Percentiles rank a stretch among this genome's conserved stretches.
These are phyloP conservation scores for Octomys mimax DNA, from an alignment of 2,797 vertebrate species.

Conservation along the genomic window DNA sequence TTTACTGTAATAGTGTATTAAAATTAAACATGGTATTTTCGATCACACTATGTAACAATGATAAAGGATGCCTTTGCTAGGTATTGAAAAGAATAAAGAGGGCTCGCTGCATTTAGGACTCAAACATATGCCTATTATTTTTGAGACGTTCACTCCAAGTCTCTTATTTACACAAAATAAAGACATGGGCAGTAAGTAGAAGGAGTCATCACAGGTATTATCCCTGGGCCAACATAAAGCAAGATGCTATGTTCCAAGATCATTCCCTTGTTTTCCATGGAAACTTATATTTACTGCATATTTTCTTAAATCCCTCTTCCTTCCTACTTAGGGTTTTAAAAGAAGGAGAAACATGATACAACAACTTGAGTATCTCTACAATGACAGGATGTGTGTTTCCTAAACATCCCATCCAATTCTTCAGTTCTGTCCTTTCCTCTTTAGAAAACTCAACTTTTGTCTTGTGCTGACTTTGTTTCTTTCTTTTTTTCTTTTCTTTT, in stretches of 20 bases:
- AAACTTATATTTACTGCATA: neutral
- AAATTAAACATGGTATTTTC: neutral
- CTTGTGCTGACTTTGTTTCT: neutral
- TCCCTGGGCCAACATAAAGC: neutral
- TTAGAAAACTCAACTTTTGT: conserved; percentile 36
- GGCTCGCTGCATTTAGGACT: neutral
- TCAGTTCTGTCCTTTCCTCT: conserved; percentile 20
- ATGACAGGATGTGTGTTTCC: neutral
- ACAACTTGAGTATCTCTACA: conserved; percentile 42
- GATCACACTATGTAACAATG: neutral
- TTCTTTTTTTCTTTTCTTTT: neutral
- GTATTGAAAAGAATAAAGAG: neutral
- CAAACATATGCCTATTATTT: conserved; percentile 15
- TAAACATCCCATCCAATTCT: conserved; percentile 33
- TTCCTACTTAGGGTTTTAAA: conserved; percentile 9
- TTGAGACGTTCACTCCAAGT: conserved; percentile 42
- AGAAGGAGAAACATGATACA: neutral
- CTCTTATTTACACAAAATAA: conserved; percentile 71
- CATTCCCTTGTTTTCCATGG: neutral
- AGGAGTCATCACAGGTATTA: neutral
- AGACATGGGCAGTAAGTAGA: neutral
- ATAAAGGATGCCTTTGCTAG: neutral
- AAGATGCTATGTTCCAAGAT: neutral
- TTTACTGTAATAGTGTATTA: neutral
- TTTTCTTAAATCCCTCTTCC: conserved; percentile 32